A percentile compares a stretch with the other conserved stretches of the same genome.
These are phyloP conservation scores for Hartigia nigra DNA, from an alignment of 2,888 invertebrate species.

Conservation along the genomic window DNA sequence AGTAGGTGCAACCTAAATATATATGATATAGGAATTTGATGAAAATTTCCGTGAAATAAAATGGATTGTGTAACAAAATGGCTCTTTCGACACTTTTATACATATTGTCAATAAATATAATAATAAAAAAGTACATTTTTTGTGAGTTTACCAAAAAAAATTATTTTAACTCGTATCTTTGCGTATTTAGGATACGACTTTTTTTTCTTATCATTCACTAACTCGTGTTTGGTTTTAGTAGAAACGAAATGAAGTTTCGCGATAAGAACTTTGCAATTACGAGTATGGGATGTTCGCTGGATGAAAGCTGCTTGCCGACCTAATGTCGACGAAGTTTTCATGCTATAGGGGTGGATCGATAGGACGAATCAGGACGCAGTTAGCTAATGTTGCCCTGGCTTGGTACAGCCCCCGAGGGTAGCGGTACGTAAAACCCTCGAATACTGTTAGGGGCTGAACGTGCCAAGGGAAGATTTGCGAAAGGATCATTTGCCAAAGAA, in stretches of 20 bases:
- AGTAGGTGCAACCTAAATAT: neutral
- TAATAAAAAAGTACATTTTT: slow-evolving; percentile 12
- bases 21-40: neutral
- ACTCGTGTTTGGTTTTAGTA: neutral
- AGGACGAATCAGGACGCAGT: slow-evolving; percentile 60
- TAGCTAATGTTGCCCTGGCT: slow-evolving; percentile 57
- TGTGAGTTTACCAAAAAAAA: neutral
- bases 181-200: neutral
- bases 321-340: slow-evolving; percentile 49
- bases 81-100: slow-evolving; percentile 4
- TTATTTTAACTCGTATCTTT: neutral
- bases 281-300: neutral
- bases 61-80: slow-evolving; percentile 10
- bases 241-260: neutral
- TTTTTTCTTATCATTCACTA: neutral
- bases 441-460: slow-evolving; percentile 4
- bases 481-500: neutral
- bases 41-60: neutral
- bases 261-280: slow-evolving; percentile 7
- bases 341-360: slow-evolving; percentile 53
- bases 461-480: neutral
- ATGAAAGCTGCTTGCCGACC: slow-evolving; percentile 28
- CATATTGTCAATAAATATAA: slow-evolving; percentile 6
- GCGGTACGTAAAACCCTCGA: slow-evolving; percentile 35
- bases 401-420: slow-evolving; percentile 56